Base-by-base conservation (phyloP, 2,888 invertebrate species). In the Euclidia mi region DNA sequence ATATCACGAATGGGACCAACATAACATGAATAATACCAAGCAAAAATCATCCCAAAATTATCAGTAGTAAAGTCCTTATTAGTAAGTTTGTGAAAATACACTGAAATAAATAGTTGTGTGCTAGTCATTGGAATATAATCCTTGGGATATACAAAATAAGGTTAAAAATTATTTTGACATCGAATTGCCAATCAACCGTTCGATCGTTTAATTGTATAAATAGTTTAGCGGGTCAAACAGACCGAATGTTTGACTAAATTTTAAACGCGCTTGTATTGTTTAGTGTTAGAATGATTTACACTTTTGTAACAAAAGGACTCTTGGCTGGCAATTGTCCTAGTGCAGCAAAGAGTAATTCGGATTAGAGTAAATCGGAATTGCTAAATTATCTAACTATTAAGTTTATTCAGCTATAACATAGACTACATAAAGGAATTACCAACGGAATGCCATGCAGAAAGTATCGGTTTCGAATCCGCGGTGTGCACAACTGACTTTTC, bases 181-280 rank as follows among this genome's bases (percentile, higher is more conserved):
- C 56, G 48, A 10, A 0, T n/a, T 46, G 12, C 35, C 7, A 42
- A 46, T 25, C n/a, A 32, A 12, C 14, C 28, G 25, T 35, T 7
- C 28, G 41, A 49, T 25, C 35, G 29, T 37, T 50, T n/a, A 29
- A 45, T 34, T 31, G 42, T 44, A 42, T 53, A 56, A 58, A 53
- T 46, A 61, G 28, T 38, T 2, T 17, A 17, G 14, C 1, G 37
- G 32, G 53, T 55, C 56, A 52, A 55, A 65, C 44, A 57, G 29
- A 42, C 47, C n/a, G 31, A 59, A 25, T 69, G 41, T 59, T 64
- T 51, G 45, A 41, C 42, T 46, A 29, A 51, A 69, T 56, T 53
- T 51, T 60, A 35, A 51, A 42, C 32, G 28, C 28, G 11, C 15
- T 4, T 3, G 17, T 60, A 47, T 50, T 57, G 51, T 60, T 44